A percentile compares a stretch with the other conserved stretches of the same genome.
Evolutionary conservation across 2,113 vertebrate species (phyloP).

Genomic region (Rousettus leschenaultii): DNA sequence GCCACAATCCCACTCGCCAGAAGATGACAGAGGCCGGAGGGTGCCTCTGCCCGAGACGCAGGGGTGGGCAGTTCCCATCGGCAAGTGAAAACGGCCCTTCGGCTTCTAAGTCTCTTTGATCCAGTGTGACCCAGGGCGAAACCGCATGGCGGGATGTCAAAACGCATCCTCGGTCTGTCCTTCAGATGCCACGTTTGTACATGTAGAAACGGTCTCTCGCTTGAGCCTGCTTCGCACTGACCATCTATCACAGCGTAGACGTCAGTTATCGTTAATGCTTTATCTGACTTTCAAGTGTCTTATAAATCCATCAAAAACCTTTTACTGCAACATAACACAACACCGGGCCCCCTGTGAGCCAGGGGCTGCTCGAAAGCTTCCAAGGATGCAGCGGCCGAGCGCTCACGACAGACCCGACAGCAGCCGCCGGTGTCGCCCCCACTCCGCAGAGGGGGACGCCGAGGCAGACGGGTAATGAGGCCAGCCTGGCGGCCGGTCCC

Average conservation of each 20-base stretch:
- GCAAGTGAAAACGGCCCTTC: not conserved
- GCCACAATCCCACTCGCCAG: not conserved
- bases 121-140: not conserved
- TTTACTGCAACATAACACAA: not conserved
- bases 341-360: not conserved
- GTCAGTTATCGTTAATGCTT: not conserved
- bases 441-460: fast-evolving
- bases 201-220: not conserved
- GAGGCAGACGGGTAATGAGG: not conserved
- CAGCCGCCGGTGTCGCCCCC: fast-evolving
- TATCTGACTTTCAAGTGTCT: not conserved
- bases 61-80: not conserved
- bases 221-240: fast-evolving
- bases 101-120: constrained; percentile 25
- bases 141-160: not conserved
- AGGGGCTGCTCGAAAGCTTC: not conserved
- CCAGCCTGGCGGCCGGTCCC: not conserved
- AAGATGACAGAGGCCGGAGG: constrained; percentile 24
- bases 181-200: not conserved
- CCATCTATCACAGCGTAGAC: not conserved
- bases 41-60: not conserved
- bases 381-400: fast-evolving
- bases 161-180: not conserved
- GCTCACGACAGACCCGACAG: fast-evolving
- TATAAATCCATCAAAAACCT: fast-evolving